These are phyloP conservation scores for Alligator sinensis DNA, from an alignment of 2,113 vertebrate genomes.

Conservation along the genomic window DNA sequence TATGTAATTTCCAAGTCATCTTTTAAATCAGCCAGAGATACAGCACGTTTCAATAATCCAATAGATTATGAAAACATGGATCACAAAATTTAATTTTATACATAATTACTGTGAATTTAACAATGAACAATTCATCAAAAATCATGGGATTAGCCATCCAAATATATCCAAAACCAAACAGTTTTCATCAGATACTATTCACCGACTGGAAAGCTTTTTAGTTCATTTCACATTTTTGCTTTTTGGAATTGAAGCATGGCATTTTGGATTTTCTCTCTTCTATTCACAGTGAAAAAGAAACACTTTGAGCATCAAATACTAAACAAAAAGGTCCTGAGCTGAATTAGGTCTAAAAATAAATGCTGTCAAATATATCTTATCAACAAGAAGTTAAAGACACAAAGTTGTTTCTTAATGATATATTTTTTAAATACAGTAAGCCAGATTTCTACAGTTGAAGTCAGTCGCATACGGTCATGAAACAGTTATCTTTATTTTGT, in stretches of 20 bases:
- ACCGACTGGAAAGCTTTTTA: neutral
- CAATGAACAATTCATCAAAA: neutral
- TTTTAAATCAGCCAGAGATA: neutral
- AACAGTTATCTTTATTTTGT: neutral
- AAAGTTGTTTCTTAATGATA: neutral
- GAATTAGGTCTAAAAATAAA: neutral
- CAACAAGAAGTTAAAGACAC: neutral
- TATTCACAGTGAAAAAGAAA: neutral
- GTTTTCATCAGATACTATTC: neutral
- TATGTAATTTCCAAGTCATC: neutral
- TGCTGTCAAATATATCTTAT: neutral
- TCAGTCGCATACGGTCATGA: neutral
- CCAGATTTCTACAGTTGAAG: neutral
- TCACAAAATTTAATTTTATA: neutral
- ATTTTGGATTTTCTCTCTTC: neutral
- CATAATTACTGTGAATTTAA: neutral
- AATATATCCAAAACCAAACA: neutral
- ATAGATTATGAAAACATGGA: neutral
- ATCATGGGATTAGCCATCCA: neutral
- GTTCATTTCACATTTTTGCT: conserved; percentile 9
- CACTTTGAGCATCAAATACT: neutral
- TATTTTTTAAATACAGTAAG: neutral
- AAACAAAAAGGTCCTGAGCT: neutral
- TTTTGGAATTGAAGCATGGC: conserved; percentile 17
- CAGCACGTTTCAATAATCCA: neutral